These are phyloP conservation scores for Melanchra persicariae DNA, from an alignment of 2,888 invertebrate species.

Conservation along the genomic window DNA sequence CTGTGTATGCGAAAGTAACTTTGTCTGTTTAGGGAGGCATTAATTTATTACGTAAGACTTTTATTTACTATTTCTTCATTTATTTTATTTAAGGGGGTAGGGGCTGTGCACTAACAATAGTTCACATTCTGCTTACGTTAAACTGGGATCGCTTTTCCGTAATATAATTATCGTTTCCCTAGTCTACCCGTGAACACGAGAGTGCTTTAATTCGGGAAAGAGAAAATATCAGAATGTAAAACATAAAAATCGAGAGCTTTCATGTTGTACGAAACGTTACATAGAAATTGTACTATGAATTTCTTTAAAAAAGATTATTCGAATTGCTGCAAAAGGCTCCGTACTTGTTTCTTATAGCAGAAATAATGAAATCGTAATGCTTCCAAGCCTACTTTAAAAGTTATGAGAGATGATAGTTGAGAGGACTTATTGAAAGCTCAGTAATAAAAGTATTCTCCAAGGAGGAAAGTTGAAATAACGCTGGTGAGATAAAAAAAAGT, in stretches of 20 bases:
- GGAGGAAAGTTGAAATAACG: neutral
- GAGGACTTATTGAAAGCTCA: neutral
- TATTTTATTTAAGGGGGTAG: too few relatives aligned
- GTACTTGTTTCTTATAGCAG: neutral
- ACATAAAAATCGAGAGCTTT: neutral
- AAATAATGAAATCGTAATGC: neutral
- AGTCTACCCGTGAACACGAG: neutral
- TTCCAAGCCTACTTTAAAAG: neutral
- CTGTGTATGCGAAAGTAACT: neutral
- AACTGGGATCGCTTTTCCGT: neutral
- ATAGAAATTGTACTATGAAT: neutral
- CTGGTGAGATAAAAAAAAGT: neutral
- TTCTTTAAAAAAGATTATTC: too few relatives aligned
- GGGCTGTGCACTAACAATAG: conserved; percentile 6
- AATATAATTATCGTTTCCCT: neutral
- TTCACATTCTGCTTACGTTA: conserved; percentile 3
- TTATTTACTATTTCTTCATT: too few relatives aligned
- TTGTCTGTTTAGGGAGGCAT: too few relatives aligned
- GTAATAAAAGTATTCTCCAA: conserved; percentile 3
- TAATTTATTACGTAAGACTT: too few relatives aligned
- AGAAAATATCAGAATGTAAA: neutral
- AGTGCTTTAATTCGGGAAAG: neutral
- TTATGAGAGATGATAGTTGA: conserved; percentile 21
- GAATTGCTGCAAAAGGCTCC: too few relatives aligned
- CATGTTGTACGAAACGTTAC: neutral